Conservation (phyloP, 1,140 invertebrate genomes). For the Littorina saxatilis region DNA sequence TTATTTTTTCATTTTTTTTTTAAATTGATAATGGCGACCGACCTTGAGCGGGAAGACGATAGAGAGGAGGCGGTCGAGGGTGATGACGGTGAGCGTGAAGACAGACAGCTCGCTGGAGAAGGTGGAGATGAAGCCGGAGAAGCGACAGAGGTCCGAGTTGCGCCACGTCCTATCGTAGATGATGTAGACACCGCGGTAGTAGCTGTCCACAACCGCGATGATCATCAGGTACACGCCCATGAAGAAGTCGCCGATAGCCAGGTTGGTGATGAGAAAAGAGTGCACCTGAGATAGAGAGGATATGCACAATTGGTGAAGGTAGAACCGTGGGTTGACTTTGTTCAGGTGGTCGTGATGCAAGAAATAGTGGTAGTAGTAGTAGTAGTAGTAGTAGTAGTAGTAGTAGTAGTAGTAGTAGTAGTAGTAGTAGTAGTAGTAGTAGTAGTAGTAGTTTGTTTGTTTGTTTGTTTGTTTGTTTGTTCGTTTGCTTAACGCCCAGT, state of each 20-base stretch:
- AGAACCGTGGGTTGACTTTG: too few relatives aligned
- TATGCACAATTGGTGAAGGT: constrained; percentile 19
- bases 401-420: neutral
- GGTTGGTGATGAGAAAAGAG: constrained; percentile 81
- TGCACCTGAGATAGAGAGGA: constrained; percentile 78
- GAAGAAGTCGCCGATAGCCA: constrained; percentile 79
- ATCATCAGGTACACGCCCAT: constrained; percentile 80
- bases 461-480: too few relatives aligned
- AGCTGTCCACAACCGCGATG: constrained; percentile 78
- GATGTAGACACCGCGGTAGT: constrained; percentile 79
- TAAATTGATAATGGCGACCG: too few relatives aligned
- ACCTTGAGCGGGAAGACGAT: constrained; percentile 79
- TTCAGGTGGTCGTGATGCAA: neutral
- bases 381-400: neutral
- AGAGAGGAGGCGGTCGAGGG: constrained; percentile 79
- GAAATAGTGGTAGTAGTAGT: neutral
- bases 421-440: neutral
- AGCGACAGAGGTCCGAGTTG: constrained; percentile 77
- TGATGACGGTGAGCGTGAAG: constrained; percentile 80
- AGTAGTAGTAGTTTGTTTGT: too few relatives aligned
- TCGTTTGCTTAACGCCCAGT: too few relatives aligned
- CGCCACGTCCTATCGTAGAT: constrained; percentile 78
- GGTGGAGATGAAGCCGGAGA: constrained; percentile 82
- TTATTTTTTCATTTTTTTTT: too few relatives aligned
- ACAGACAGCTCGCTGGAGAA: constrained; percentile 78